These are phyloP conservation scores for Calephelis nemesis DNA, from an alignment of 1,140 invertebrate genomes.

Conservation along the genomic window DNA sequence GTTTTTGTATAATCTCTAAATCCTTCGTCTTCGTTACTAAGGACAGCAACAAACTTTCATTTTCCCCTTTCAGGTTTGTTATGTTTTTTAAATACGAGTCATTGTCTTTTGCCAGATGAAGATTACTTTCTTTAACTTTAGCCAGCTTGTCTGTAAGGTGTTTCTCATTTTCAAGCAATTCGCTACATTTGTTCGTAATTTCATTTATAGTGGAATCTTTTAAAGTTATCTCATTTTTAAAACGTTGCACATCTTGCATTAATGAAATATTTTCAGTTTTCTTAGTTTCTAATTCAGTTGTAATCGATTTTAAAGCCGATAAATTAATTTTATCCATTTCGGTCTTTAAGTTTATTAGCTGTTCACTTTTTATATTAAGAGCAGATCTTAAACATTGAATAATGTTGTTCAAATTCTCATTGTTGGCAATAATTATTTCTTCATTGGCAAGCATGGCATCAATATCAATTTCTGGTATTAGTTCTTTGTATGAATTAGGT, in stretches of 20 bases:
- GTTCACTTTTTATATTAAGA: conserved; percentile 28
- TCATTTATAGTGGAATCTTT: conserved; percentile 30
- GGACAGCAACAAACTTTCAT: background rate
- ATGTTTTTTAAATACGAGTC: background rate
- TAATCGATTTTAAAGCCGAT: background rate
- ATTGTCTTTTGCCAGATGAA: background rate
- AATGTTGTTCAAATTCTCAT: conserved; percentile 65
- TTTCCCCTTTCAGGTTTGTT: background rate
- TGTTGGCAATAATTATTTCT: conserved; percentile 59
- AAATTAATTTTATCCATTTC: background rate
- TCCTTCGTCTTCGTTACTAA: background rate
- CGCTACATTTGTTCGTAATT: conserved; percentile 31
- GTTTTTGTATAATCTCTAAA: background rate
- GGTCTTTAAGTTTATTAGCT: conserved; percentile 20
- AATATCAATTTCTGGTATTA: conserved; percentile 40
- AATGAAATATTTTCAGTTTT: conserved; percentile 37
- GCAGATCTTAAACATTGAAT: conserved; percentile 48
- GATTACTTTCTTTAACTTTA: background rate
- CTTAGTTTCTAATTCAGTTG: conserved; percentile 38
- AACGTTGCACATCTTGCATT: conserved; percentile 33
- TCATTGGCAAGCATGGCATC: conserved; percentile 56
- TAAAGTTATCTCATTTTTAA: conserved; percentile 32
- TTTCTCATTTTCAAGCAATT: background rate
- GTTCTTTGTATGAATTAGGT: conserved; percentile 32
- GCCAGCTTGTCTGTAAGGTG: background rate